A percentile compares a stretch with the other conserved stretches of the same genome.
Conservation (phyloP, 1,140 invertebrate species). For the Steinernema feltiae region DNA sequence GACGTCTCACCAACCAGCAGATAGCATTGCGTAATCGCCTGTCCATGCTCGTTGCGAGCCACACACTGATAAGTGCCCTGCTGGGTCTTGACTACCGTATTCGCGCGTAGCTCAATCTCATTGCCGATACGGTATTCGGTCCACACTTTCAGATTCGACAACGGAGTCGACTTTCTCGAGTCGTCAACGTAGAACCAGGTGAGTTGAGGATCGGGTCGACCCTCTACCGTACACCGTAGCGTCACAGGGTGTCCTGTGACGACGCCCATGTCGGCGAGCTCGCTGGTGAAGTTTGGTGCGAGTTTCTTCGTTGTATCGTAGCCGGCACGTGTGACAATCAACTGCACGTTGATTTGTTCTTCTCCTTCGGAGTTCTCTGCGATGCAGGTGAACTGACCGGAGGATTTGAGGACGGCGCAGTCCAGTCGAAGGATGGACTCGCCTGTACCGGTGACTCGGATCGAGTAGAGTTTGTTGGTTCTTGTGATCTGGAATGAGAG, state of each 20-base stretch:
- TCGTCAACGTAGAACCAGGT: constrained; percentile 41
- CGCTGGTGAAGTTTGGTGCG: constrained; percentile 31
- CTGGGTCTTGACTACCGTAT: constrained; percentile 36
- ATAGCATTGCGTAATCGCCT: constrained; percentile 39
- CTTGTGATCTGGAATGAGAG: constrained; percentile 27
- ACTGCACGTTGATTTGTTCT: constrained; percentile 26
- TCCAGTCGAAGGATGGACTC: constrained; percentile 37
- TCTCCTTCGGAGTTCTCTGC: constrained; percentile 38
- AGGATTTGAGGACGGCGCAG: constrained; percentile 39
- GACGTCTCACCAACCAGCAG: constrained; percentile 40
- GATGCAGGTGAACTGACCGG: constrained; percentile 40
- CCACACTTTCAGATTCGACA: constrained; percentile 33
- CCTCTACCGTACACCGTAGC: constrained; percentile 35
- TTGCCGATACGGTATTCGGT: constrained; percentile 38
- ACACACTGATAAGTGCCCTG: constrained; percentile 50
- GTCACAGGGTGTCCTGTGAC: constrained; percentile 35
- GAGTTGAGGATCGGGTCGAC: constrained; percentile 37
- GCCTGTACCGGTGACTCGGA: constrained; percentile 34
- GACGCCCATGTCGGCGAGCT: constrained; percentile 36
- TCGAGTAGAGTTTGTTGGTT: constrained; percentile 31
- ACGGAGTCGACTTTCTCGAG: constrained; percentile 15
- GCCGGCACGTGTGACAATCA: constrained; percentile 26
- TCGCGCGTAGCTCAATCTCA: constrained; percentile 33
- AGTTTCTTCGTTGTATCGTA: constrained; percentile 1
- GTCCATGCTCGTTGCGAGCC: constrained; percentile 38